Evolutionary conservation across 2,113 vertebrate genomes (phyloP).

Genomic region (Podocnemis expansa): DNA sequence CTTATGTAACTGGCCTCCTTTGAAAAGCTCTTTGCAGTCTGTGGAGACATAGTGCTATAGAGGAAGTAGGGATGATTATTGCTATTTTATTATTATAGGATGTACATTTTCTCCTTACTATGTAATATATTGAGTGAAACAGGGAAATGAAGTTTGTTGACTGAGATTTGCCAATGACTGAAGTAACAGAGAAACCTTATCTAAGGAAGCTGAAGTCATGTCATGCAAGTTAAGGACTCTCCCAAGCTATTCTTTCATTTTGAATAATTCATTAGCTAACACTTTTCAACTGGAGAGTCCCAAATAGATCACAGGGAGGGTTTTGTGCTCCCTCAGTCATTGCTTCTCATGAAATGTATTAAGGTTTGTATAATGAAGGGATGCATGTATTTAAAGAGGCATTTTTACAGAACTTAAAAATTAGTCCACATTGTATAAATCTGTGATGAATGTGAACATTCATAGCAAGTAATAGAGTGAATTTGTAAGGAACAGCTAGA

Average conservation of each 20-base stretch:
- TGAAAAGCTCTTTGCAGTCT: not conserved
- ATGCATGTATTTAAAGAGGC: constrained; percentile 47
- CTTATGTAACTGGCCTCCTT: not conserved
- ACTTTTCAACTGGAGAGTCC: constrained; percentile 50
- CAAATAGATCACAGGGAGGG: constrained; percentile 55
- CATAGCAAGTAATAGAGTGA: not conserved
- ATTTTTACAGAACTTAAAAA: constrained; percentile 31
- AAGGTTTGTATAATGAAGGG: constrained; percentile 48
- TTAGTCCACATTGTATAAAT: constrained; percentile 21
- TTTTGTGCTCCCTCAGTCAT: constrained; percentile 32
- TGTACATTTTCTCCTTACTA: not conserved
- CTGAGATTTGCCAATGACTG: constrained; percentile 46
- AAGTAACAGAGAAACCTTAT: constrained; percentile 72
- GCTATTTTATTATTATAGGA: not conserved
- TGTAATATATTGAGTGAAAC: not conserved
- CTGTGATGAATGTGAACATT: not conserved
- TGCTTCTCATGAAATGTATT: constrained; percentile 37
- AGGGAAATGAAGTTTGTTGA: constrained; percentile 59
- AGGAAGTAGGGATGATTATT: not conserved
- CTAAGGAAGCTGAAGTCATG: constrained; percentile 72
- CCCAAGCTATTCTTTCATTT: constrained; percentile 67
- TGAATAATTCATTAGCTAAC: constrained; percentile 80
- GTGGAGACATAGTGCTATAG: not conserved
- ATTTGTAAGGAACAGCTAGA: not conserved
- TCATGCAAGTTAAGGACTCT: constrained; percentile 76